A percentile compares a stretch with the other conserved stretches of the same genome.
Evolutionary conservation across 2,113 vertebrate genomes (phyloP).

Genomic region (Toxostoma redivivum): DNA sequence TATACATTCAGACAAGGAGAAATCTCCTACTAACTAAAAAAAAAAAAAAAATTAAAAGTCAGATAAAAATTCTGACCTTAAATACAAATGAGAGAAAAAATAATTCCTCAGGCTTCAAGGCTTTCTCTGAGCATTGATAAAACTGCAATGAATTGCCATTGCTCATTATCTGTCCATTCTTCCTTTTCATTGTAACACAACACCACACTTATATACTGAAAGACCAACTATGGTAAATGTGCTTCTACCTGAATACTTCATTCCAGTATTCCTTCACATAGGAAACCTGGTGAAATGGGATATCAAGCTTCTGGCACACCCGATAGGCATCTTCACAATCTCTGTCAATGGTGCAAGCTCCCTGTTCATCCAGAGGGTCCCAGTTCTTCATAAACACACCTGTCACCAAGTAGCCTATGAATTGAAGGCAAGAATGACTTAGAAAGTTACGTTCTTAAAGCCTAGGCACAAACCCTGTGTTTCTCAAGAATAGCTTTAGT

Average conservation of each 20-base stretch:
- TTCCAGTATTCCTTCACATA: conserved; percentile 97
- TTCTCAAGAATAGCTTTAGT: not conserved
- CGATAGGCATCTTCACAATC: conserved; percentile 91
- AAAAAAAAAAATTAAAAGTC: not conserved
- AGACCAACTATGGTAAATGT: accelerated
- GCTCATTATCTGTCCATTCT: not conserved
- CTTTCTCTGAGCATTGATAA: not conserved
- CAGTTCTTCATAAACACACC: conserved; percentile 98
- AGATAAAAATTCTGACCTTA: not conserved
- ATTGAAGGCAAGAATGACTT: not conserved
- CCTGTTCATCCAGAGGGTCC: conserved; percentile 88
- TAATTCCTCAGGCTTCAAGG: not conserved
- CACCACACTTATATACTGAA: accelerated
- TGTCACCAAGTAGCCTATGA: conserved; percentile 87
- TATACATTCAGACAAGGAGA: not conserved
- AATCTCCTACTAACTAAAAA: not conserved
- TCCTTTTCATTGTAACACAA: accelerated
- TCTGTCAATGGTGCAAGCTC: conserved; percentile 79
- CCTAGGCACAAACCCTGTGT: accelerated
- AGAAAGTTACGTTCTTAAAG: not conserved
- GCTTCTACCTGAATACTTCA: conserved; percentile 89
- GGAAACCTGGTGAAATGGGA: conserved; percentile 93
- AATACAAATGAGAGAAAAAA: not conserved
- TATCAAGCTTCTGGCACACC: conserved; percentile 83
- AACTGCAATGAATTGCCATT: not conserved